These are phyloP conservation scores for Etia nguti DNA, from an alignment of 2,113 vertebrate genomes.

Conservation along the genomic window DNA sequence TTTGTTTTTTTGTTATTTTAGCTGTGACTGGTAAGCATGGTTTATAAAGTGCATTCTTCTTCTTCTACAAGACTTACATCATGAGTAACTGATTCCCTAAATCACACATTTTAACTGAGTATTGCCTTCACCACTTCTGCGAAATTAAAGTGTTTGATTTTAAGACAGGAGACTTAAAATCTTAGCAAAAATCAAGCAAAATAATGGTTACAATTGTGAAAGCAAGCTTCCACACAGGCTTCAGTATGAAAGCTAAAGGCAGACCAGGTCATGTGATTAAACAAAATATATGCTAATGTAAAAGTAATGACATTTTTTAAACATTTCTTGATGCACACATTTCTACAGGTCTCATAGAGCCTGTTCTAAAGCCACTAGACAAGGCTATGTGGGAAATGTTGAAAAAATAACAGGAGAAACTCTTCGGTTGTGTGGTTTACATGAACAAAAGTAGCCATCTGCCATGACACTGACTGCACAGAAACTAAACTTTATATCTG, in stretches of 20 bases:
- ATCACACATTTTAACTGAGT: neutral
- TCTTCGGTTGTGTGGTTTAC: neutral
- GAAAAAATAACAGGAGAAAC: neutral
- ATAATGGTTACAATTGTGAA: neutral
- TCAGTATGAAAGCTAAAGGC: neutral
- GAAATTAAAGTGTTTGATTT: neutral
- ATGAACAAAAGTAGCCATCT: neutral
- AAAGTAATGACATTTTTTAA: neutral
- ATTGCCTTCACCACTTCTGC: neutral
- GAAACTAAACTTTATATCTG: neutral
- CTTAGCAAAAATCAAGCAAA: neutral
- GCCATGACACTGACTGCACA: neutral
- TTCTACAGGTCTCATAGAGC: neutral
- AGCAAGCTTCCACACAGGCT: neutral
- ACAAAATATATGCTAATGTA: neutral
- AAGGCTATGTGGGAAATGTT: neutral
- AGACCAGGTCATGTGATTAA: neutral
- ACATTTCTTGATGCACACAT: neutral
- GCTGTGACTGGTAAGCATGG: neutral
- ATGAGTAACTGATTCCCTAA: neutral
- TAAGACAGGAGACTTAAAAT: neutral
- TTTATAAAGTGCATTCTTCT: neutral
- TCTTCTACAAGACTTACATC: neutral
- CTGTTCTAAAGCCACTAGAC: neutral
- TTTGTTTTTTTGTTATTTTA: neutral